Evolutionary conservation across 2,113 vertebrate species (phyloP).

Genomic region (Xenopus laevis): DNA sequence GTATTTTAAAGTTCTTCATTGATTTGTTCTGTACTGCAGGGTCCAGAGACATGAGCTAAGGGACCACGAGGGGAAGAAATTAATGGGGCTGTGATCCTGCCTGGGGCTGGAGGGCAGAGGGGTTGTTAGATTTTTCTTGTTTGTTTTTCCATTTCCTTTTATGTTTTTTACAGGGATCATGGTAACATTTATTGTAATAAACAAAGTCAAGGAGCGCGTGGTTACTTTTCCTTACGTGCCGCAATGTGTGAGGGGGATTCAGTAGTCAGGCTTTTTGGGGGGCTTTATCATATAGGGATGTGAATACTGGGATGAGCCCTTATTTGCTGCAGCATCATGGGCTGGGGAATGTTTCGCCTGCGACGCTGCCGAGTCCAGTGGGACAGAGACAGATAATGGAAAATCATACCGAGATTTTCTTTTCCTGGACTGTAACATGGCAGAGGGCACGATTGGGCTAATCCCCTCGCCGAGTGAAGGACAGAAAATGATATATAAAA

Average conservation of each 20-base stretch:
- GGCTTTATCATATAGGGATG: background rate
- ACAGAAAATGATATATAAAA: background rate
- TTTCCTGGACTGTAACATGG: too few relatives aligned
- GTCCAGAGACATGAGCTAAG: background rate
- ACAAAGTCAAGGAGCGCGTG: background rate
- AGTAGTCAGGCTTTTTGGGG: background rate
- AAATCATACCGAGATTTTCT: background rate
- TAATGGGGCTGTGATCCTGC: background rate
- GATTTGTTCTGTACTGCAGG: background rate
- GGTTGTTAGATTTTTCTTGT: conserved; percentile 3
- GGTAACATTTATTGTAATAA: conserved; percentile 36
- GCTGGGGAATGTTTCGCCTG: background rate
- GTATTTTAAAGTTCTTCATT: too few relatives aligned
- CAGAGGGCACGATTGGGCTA: too few relatives aligned
- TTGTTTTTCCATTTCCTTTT: conserved; percentile 9
- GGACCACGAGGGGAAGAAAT: background rate
- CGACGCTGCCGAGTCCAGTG: background rate
- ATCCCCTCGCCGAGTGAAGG: too few relatives aligned
- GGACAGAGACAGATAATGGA: background rate
- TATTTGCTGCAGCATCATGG: background rate
- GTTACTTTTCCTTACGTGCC: too few relatives aligned
- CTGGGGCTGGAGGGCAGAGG: background rate
- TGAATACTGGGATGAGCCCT: too few relatives aligned
- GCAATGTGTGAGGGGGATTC: too few relatives aligned
- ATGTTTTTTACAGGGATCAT: conserved; percentile 14